Evolutionary conservation across 2,888 invertebrate species (phyloP), one percentile per base, ranked within the genome.

Genomic region (Zelleria hepariella): DNA sequence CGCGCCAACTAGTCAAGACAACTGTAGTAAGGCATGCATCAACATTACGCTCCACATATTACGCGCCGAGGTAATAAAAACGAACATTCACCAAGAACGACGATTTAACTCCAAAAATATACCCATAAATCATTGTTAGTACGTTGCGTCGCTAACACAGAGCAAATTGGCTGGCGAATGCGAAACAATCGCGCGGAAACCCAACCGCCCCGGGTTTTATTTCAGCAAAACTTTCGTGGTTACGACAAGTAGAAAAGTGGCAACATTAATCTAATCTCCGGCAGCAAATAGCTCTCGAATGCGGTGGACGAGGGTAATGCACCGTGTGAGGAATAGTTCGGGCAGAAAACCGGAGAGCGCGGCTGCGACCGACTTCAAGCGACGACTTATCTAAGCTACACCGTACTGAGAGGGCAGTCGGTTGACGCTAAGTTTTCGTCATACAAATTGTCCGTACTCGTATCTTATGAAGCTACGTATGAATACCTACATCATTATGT

Each of bases 231-330:
- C 42, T 75, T 77, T 73, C 66, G 75, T 77, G 82, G 79, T 76
- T 73, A 73, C 74, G 80, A 83, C 82, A 81, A 80, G 83, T 77
- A 81, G 78, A 84, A 85, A 86, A 86, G 84, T 86, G 83, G 82
- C 76, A 77, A 81, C 85, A 86, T 86, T 85, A 86, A 87, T 86
- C 84, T 85, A 84, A 84, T 86, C 79, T 75, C 78, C 75, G 75
- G 76, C 77, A 77, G 80, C 78, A 78, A 84, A 83, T 80, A 82
- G 84, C 80, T 82, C 82, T 81, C 79, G 76, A 82, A 81, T 81
- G 82, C 79, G 82, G 82, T 77, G 79, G 80, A 78, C 78, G 82
- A 74, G 82, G 80, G 79, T 84, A 86, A 86, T 85, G 85, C 82
- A 78, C 80, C 84, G 84, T 83, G 75, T 73, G 78, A 78, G 76